Base-by-base conservation (phyloP, 2,888 invertebrate genomes). In the Thereva unica region DNA sequence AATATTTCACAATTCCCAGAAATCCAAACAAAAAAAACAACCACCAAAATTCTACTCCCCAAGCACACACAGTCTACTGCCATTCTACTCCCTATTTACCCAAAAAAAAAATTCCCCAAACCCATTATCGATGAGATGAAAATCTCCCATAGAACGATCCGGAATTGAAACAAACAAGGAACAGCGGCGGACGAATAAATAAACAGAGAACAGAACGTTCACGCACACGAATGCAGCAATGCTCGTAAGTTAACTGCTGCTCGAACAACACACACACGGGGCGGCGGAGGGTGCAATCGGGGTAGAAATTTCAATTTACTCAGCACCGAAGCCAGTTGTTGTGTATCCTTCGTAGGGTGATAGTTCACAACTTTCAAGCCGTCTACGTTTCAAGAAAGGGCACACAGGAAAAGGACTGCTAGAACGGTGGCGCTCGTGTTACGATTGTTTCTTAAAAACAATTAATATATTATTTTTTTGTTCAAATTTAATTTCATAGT, bases 291-390 rank as follows among this genome's bases (percentile, higher is more conserved):
- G 74, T 78, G 78, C 76, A 78, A 75, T 70, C 77, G 75, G 77
- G 73, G 73, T 68, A 69, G 72, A 73, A 74, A 74, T 73, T 73
- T 73, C 72, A 72, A 74, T 74, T 75, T 74, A 73, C 73, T 73
- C 76, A 73, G 23, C 23, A 23, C 23, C 23, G 23, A 23, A 23
- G 77, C 75, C 80, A 80, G 80, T 80, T 80, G 80, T 80, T 79
- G 80, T 80, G 80, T 79, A 78, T 80, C 80, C 80, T 80, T 80
- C 80, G 80, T 76, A 77, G 78, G 79, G 78, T 80, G 78, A 79
- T 78, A 78, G 76, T 78, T 75, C 74, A 68, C 75, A 74, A 78
- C 75, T 77, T 77, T 77, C 74, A 73, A 75, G 74, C 75, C 77
- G 78, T 23, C 72, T 72, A 74, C 74, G 73, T 75, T 74, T 74